Base-by-base conservation (phyloP, 2,888 invertebrate genomes). In the Agriotes lineatus region DNA sequence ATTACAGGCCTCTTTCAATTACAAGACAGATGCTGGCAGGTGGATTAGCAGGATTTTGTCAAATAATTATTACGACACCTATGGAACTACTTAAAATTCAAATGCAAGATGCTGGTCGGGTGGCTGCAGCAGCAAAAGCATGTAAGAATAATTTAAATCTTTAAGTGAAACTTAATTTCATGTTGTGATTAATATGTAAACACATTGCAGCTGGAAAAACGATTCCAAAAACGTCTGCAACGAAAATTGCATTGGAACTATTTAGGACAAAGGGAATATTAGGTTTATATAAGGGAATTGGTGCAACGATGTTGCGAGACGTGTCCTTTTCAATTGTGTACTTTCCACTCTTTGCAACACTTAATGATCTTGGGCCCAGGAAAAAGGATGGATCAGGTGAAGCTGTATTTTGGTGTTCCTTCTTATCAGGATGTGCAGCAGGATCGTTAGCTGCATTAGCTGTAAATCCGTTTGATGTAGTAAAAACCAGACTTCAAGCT, bases 81-180 rank as follows among this genome's bases (percentile, higher is more conserved):
- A 99, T 99, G 99, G 99, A 99, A 84, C 88, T 99, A 72, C 87
- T 99, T 9, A 99, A 99, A 87, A 99, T 99, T 80, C 98, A 99
- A 86, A 92, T 98, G 90, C 99, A 99, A 85, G 97, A 99, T 84
- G 96, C 97, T 44, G 97, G 97, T 14, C 87, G 97, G 80, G 87
- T 95, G 50, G 94, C 94, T 16, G 89, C 91, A 5, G 88, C 90
- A 77, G 92, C 94, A 14, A 91, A 91, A 84, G 84, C 85, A 64
- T 88, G 90, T 90, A 72, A 7, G 12, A 16, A 42, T 25, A 25
- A 5, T 5, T 56, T 30, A 56, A 25, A 20, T 42, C n/a, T 56
- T 39, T 44, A 9, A 59, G n/a, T n/a, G n/a, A n/a, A n/a, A n/a
- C n/a, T n/a, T n/a, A n/a, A n/a, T n/a, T n/a, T n/a, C n/a, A n/a